A percentile compares a stretch with the other conserved stretches of the same genome.
Evolutionary conservation across 2,797 vertebrate species (phyloP).

Genomic region (Schizothorax lantsangensis): DNA sequence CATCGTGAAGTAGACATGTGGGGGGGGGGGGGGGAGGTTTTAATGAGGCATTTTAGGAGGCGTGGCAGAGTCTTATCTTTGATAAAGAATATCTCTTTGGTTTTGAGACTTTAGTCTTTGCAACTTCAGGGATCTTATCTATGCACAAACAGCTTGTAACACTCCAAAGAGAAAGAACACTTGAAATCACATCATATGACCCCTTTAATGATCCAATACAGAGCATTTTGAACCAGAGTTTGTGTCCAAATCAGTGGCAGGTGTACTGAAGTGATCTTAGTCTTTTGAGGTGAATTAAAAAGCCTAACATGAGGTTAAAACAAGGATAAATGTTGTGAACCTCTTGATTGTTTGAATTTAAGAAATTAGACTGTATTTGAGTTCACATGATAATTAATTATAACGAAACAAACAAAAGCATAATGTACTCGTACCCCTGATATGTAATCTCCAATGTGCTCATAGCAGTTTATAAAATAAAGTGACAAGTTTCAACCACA

Average conservation of each 20-base stretch:
- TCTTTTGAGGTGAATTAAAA: constrained; percentile 2
- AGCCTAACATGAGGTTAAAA: neutral
- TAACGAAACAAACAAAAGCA: neutral
- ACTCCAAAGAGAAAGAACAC: too few species aligned
- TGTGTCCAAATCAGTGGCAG: neutral
- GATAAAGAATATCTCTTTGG: too few species aligned
- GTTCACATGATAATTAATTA: constrained; percentile 5
- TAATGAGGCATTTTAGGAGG: too few species aligned
- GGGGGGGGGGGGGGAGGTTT: too few species aligned
- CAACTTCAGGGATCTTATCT: too few species aligned
- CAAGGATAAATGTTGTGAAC: neutral
- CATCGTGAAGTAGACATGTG: too few species aligned
- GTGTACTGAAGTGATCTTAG: neutral
- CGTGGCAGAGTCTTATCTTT: too few species aligned
- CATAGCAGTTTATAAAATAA: neutral
- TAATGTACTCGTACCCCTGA: neutral
- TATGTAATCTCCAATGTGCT: neutral
- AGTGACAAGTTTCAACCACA: neutral
- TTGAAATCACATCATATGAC: too few species aligned
- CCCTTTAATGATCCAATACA: constrained; percentile 26
- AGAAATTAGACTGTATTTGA: neutral
- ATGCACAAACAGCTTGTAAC: too few species aligned
- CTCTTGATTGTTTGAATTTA: neutral
- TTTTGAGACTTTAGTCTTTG: too few species aligned
- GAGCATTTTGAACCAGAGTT: neutral